Base-by-base conservation (phyloP, 2,113 vertebrate genomes). In the Cyprinodon variegatus region DNA sequence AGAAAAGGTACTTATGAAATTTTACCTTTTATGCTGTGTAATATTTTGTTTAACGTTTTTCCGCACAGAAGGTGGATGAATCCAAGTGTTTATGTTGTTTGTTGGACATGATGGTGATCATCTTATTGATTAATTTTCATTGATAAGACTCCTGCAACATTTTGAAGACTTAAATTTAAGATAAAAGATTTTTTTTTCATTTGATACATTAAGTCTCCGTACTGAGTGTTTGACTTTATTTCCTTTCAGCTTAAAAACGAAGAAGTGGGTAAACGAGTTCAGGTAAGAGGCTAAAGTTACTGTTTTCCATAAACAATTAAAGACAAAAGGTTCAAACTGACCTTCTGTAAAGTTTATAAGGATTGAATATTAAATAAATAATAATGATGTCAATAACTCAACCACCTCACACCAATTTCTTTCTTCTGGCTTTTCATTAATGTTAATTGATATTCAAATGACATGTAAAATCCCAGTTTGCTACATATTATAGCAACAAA, bases 231-330 rank as follows among this genome's bases (percentile, higher is more conserved):
- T 0, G 11, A 36, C 8, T 0, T 17, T 36, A 13, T 72, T 64
- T 11, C 43, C 40, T 3, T 29, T 68, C 3, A 98, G 96, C 77
- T 57, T 98, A 43, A 96, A 94, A 90, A 95, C 91, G 53, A 98
- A 98, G 93, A 97, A 96, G 80, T 97, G 95, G 95, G 96, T 98
- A 70, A 96, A 98, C 0, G 97, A 99, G 83, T 94, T 96, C 89
- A 95, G 97, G 97, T 97, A 81, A 95, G 94, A 45, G 61, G 2
- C 29, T 4, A 11, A 7, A 17, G 14, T 53, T 14, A n/a, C 3
- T 36, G 22, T 9, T 57, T 29, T 57, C 8, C 10, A 57, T n/a
- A 57, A n/a, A 57, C 6, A 57, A n/a, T 20, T n/a, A 57, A 57
- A 20, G 3, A 53, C 8, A 38, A 29, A 13, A 46, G 29, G 7